These are phyloP conservation scores for Cepaea hortensis DNA, from an alignment of 2,888 invertebrate genomes.

Conservation along the genomic window DNA sequence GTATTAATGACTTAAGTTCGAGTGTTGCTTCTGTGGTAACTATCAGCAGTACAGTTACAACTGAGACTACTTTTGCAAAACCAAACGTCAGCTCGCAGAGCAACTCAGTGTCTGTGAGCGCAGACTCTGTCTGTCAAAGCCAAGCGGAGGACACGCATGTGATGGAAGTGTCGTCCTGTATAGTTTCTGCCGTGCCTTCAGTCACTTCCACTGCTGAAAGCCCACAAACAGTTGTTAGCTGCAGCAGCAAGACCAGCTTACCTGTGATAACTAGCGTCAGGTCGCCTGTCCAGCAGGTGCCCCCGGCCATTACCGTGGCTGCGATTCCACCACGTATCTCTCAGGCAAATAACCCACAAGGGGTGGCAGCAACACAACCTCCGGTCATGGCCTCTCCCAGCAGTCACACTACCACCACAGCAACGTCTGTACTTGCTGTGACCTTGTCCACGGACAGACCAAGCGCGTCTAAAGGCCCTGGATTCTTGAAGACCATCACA, in stretches of 20 bases:
- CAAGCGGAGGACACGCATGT: slow-evolving; percentile 47
- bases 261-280: slow-evolving; percentile 38
- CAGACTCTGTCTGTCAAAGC: background rate
- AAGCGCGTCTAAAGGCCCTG: background rate
- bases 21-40: background rate
- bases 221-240: background rate
- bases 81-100: background rate
- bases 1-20: background rate
- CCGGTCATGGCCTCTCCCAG: background rate
- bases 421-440: slow-evolving; percentile 16
- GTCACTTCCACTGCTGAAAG: slow-evolving; percentile 2
- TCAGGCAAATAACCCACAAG: slow-evolving; percentile 24
- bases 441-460: slow-evolving; percentile 25
- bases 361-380: slow-evolving; percentile 24
- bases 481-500: slow-evolving; percentile 33
- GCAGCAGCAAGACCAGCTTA: slow-evolving; percentile 1
- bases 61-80: slow-evolving; percentile 3
- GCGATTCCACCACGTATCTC: slow-evolving; percentile 40
- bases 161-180: slow-evolving; percentile 4
- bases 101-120: background rate
- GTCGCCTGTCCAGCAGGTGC: slow-evolving; percentile 56
- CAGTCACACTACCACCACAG: background rate
- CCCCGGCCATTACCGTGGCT: slow-evolving; percentile 57
- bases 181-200: slow-evolving; percentile 2
- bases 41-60: slow-evolving; percentile 7